Evolutionary conservation across 2,797 vertebrate species (phyloP).

Genomic region (Thripadectes ignobilis): DNA sequence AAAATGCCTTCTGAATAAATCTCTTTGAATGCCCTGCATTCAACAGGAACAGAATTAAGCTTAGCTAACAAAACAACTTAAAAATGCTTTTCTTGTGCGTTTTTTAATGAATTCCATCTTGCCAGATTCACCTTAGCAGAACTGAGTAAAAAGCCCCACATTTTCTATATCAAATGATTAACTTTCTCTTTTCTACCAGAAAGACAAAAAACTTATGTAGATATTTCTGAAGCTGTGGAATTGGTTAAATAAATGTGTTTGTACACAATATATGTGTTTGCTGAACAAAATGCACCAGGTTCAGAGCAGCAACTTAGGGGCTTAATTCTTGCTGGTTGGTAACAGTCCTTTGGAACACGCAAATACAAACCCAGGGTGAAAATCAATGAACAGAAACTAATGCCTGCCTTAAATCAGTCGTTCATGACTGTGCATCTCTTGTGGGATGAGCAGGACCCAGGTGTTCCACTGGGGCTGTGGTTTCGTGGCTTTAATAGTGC

Average conservation of each 20-base stretch:
- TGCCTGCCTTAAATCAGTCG: background rate
- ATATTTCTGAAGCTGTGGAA: background rate
- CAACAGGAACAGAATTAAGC: slow-evolving; percentile 25
- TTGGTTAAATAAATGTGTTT: background rate
- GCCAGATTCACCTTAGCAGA: background rate
- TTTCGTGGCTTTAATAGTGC: background rate
- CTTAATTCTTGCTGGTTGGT: background rate
- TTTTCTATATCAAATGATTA: background rate
- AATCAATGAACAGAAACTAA: background rate
- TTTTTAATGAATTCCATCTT: background rate
- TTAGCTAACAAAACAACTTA: slow-evolving; percentile 37
- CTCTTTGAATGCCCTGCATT: background rate
- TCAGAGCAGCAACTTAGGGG: rapidly evolving
- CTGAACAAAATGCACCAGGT: background rate
- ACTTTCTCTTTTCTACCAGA: background rate
- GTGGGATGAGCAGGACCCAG: background rate
- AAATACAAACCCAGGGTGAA: background rate
- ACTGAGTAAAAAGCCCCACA: background rate
- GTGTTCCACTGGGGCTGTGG: background rate
- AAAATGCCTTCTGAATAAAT: slow-evolving; percentile 21
- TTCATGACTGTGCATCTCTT: background rate
- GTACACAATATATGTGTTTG: background rate
- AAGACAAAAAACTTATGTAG: background rate
- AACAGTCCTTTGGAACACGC: background rate
- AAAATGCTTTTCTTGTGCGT: slow-evolving; percentile 16